Conservation (phyloP, 1,140 invertebrate species). For the Pseudoatta argentina region DNA sequence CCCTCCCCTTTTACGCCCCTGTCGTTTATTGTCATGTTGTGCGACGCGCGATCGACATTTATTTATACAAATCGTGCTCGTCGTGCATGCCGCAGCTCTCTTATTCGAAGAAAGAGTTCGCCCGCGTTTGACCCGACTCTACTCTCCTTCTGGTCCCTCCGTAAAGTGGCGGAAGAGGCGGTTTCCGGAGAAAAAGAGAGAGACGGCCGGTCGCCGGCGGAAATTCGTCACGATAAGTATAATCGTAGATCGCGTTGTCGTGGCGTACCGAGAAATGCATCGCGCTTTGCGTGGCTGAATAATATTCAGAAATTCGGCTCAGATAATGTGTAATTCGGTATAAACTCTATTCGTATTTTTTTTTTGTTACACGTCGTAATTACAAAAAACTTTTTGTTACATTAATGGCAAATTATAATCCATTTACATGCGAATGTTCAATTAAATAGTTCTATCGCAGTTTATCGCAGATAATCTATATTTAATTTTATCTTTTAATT, state of each 20-base stretch:
- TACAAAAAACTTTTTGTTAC: not conserved
- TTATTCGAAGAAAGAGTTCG: not conserved
- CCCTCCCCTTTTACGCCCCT: not conserved
- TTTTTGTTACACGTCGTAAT: not conserved
- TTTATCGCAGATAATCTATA: not conserved
- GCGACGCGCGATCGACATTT: conserved; percentile 39
- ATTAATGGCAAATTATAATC: conserved; percentile 5
- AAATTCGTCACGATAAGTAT: conserved; percentile 74
- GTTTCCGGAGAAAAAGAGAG: conserved; percentile 68
- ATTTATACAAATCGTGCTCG: conserved; percentile 66
- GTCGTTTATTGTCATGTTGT: conserved; percentile 24
- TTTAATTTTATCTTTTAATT: not conserved
- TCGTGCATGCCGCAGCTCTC: not conserved
- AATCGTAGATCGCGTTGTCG: conserved; percentile 55
- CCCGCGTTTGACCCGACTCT: not conserved
- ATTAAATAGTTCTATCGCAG: not conserved
- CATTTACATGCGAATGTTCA: not conserved
- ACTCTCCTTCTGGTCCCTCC: not conserved
- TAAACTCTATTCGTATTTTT: conserved; percentile 11
- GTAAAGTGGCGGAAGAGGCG: conserved; percentile 68
- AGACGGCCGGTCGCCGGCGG: conserved; percentile 52
- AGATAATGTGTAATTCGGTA: not conserved
- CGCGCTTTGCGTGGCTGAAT: conserved; percentile 5
- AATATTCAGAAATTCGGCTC: not conserved
- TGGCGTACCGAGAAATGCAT: not conserved